Percentiles rank a stretch among this genome's conserved stretches.
phyloP scores from a whole-genome alignment of 2,888 invertebrate species.

The Cryptus viduatorius region DNA sequence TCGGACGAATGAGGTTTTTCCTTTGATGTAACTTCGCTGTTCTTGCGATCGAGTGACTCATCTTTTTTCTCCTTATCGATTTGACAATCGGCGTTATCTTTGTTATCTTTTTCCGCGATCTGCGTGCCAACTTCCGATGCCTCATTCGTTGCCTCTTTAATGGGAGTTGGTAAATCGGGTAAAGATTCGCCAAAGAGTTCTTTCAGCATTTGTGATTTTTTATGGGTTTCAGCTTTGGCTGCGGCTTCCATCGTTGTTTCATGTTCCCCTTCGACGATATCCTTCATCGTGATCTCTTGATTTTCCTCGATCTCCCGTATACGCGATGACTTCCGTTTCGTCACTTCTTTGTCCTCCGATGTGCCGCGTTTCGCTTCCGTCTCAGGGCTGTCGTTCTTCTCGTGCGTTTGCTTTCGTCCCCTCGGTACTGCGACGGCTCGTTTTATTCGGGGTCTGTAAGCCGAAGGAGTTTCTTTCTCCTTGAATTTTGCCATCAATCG shows the following conservation, averaged over 20 bases:
- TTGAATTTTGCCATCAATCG: constrained; percentile 77
- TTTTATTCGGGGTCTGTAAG: constrained; percentile 53
- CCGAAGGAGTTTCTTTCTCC: constrained; percentile 54
- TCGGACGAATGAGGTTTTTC: not conserved
- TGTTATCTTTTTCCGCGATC: not conserved
- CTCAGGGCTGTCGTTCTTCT: not conserved
- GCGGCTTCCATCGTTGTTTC: constrained; percentile 10
- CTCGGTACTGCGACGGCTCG: constrained; percentile 41
- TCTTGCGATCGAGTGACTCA: constrained; percentile 18
- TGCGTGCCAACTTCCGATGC: not conserved
- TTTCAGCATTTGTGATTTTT: constrained; percentile 31
- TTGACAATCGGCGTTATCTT: constrained; percentile 1
- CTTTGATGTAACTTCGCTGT: constrained; percentile 1
- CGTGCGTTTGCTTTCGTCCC: not conserved
- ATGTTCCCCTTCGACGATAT: not conserved
- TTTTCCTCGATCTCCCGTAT: not conserved
- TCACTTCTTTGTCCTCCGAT: not conserved
- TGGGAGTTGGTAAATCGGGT: not conserved
- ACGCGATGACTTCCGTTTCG: constrained; percentile 6
- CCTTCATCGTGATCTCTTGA: constrained; percentile 3
- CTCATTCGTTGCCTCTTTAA: not conserved
- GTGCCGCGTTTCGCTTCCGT: not conserved
- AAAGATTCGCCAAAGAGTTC: constrained; percentile 42
- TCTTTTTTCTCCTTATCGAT: constrained; percentile 25
- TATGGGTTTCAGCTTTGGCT: constrained; percentile 7